Evolutionary conservation across 2,113 vertebrate species (phyloP), one percentile per base, ranked within the genome.

Genomic region (Tauraco erythrolophus): DNA sequence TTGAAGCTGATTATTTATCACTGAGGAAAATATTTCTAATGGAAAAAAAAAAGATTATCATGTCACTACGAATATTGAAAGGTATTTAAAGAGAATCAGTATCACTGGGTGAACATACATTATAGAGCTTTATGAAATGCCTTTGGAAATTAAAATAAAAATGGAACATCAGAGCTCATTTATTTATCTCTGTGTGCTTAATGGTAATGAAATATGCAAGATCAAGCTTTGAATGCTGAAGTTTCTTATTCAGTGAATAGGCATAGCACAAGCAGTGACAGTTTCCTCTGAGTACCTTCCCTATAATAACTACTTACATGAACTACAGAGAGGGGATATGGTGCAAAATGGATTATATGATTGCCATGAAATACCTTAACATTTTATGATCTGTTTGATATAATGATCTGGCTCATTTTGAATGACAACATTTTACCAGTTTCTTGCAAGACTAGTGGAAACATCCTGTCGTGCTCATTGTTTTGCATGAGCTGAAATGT

Each of bases 111-210:
- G 68, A 91, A 57, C 13, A 56, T 64, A 60, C 9, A 62, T 83
- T 87, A 83, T 19, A 88, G 50, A 92, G 51, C 28, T 92, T 89
- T 91, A 82, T 68, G 27, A 82, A 90, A 83, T 53, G 46, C 7
- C 74, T 90, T 90, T 62, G 41, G 76, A 87, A 94, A 94, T 89
- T 81, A 92, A 84, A 94, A 96, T 89, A 8, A 57, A 96, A 93
- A 89, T 46, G 8, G 31, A 91, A 75, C n/a, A 39, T 83, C 41
- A 76, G 24, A 68, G 9, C 19, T 86, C 18, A 81, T 69, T 74
- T 69, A 74, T 93, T 93, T 89, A 78, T 87, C 12, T 82, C 64
- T 54, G 16, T 82, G 56, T 71, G 27, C 60, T 84, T 83, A 85
- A 57, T 5, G 14, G 15, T 39, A 82, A 89, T 57, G 37, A 87